phyloP scores from a whole-genome alignment of 2,113 vertebrate genomes.

The Orycteropus afer region DNA sequence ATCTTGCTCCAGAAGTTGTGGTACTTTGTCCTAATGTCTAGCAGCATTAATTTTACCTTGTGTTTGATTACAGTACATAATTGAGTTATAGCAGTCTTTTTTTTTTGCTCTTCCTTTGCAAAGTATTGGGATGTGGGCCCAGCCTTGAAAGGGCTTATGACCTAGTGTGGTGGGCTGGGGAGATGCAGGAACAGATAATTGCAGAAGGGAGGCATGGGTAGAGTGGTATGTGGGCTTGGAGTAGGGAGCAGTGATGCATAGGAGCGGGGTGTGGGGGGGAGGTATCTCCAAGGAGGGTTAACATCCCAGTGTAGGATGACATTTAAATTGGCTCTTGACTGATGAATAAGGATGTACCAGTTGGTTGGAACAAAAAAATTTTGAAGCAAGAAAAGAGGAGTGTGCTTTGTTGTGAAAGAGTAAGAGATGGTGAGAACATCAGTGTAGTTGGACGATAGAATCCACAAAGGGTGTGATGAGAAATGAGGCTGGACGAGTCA shows the following conservation, averaged over 20 bases:
- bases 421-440: background rate
- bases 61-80: background rate
- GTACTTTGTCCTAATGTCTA: background rate
- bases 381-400: background rate
- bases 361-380: background rate
- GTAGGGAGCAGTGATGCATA: background rate
- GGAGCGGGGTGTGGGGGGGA: background rate
- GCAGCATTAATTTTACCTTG: background rate
- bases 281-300: background rate
- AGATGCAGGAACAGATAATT: background rate
- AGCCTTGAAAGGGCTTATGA: background rate
- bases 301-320: background rate
- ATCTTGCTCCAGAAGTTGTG: background rate
- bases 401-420: background rate
- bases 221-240: background rate
- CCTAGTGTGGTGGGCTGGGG: background rate
- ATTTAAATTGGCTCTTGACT: constrained; percentile 15
- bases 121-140: background rate
- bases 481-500: background rate
- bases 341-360: background rate
- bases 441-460: background rate
- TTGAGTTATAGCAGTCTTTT: background rate
- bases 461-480: fast-evolving
- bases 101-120: background rate
- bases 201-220: background rate